phyloP scores from a whole-genome alignment of 2,797 vertebrate genomes.

The Coregonus ussuriensis region DNA sequence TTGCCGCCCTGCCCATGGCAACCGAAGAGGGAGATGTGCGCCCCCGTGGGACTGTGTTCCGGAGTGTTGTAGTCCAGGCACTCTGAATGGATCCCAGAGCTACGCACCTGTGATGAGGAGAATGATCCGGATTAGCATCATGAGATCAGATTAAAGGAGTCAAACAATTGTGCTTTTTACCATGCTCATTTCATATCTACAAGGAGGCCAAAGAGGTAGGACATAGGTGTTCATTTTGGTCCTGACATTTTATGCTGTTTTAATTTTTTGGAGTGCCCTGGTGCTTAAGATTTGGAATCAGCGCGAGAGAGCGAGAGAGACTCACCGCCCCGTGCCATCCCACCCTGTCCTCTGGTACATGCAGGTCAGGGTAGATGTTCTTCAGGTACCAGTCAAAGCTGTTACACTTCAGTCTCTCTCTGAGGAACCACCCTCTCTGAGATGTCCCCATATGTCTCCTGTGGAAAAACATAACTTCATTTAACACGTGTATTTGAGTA shows the following conservation, averaged over 20 bases:
- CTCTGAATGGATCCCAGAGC: slow-evolving; percentile 84
- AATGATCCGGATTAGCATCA: neutral
- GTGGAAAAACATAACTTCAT: slow-evolving; percentile 14
- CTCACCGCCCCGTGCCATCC: slow-evolving; percentile 93
- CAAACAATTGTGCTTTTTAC: too few relatives aligned
- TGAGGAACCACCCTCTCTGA: slow-evolving; percentile 84
- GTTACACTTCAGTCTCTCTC: slow-evolving; percentile 84
- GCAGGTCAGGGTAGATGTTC: slow-evolving; percentile 88
- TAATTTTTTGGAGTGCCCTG: too few relatives aligned
- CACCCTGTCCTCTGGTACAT: slow-evolving; percentile 90
- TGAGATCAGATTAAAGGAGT: neutral
- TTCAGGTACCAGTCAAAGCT: slow-evolving; percentile 94
- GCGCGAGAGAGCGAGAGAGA: neutral
- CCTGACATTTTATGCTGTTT: too few relatives aligned
- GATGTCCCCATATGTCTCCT: slow-evolving; percentile 90
- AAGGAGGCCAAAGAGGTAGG: too few relatives aligned
- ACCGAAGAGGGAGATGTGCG: slow-evolving; percentile 91
- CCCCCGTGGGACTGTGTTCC: slow-evolving; percentile 88
- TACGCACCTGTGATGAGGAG: slow-evolving; percentile 76
- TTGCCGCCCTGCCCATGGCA: slow-evolving; percentile 98
- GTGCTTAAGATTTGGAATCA: neutral
- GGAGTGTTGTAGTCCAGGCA: slow-evolving; percentile 96
- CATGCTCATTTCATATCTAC: too few relatives aligned
- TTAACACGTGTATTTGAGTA: neutral
- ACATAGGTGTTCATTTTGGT: too few relatives aligned